Evolutionary conservation across 2,797 vertebrate genomes (phyloP).

Genomic region (Synanceia verrucosa): DNA sequence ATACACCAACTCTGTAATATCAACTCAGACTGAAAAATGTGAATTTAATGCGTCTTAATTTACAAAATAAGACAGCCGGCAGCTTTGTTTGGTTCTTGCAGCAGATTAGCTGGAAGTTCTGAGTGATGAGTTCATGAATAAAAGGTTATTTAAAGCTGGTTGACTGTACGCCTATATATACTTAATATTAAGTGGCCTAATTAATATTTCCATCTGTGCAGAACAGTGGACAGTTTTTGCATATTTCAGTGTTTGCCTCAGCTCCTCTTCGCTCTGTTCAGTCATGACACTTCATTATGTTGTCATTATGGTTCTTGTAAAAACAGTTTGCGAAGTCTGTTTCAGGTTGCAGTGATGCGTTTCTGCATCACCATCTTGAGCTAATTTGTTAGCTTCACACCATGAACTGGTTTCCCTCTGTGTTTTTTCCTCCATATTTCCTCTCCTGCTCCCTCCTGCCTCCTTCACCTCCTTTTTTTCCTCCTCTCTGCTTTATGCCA

Average conservation of each 20-base stretch:
- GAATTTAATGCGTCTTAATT: not conserved
- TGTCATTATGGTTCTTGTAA: not conserved
- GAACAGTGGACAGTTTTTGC: not conserved
- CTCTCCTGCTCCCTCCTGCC: not conserved
- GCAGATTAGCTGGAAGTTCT: too few relatives aligned
- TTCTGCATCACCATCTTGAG: not conserved
- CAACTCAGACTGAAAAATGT: too few relatives aligned
- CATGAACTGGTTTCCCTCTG: not conserved
- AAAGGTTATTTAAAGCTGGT: too few relatives aligned
- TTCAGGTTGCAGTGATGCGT: too few relatives aligned
- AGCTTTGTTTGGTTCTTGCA: not conserved
- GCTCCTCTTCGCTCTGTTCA: not conserved
- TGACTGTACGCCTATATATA: too few relatives aligned
- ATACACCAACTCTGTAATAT: not conserved
- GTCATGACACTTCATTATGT: too few relatives aligned
- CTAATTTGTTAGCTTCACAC: not conserved
- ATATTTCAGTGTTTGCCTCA: not conserved
- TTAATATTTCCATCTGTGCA: not conserved
- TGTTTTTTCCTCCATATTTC: not conserved
- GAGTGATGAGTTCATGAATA: too few relatives aligned
- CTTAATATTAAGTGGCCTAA: too few relatives aligned
- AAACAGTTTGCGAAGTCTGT: not conserved
- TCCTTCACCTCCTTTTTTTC: conserved; percentile 3
- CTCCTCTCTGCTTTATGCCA: conserved; percentile 45
- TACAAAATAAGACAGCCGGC: not conserved